A percentile compares a stretch with the other conserved stretches of the same genome.
Conservation (phyloP, 2,113 vertebrate genomes). For the Vidua chalybeata region DNA sequence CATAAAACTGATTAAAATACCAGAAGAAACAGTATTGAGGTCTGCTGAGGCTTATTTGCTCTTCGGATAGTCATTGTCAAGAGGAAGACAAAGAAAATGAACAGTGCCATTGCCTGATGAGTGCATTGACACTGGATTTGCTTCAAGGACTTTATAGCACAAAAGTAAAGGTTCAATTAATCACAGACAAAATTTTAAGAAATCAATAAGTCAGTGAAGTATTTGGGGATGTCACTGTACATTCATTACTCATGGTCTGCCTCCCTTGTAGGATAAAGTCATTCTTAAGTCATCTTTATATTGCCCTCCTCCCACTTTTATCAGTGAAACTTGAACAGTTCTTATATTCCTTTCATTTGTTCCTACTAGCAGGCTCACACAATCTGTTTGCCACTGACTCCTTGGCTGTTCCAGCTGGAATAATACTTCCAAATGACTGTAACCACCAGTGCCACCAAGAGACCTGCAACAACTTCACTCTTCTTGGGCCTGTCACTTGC, state of each 20-base stretch:
- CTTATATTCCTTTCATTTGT: neutral
- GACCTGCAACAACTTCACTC: neutral
- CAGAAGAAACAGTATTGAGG: neutral
- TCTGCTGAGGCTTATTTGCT: neutral
- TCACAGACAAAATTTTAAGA: neutral
- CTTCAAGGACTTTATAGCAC: neutral
- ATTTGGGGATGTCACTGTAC: neutral
- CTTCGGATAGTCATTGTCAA: neutral
- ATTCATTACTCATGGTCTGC: neutral
- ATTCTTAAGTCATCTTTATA: neutral
- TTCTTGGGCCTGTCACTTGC: neutral
- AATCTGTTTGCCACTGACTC: neutral
- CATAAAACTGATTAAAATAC: neutral
- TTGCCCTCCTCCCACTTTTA: neutral
- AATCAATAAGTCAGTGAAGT: neutral
- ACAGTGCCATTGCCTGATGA: neutral
- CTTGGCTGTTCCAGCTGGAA: neutral
- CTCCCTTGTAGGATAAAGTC: neutral
- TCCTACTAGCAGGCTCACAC: neutral
- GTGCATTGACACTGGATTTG: neutral
- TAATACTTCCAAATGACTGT: neutral
- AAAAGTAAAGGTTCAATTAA: neutral
- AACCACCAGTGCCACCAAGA: neutral
- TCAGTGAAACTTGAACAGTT: neutral
- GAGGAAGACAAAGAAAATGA: neutral